These are phyloP conservation scores for Syngnathoides biaculeatus DNA, from an alignment of 2,113 vertebrate species.

Conservation along the genomic window DNA sequence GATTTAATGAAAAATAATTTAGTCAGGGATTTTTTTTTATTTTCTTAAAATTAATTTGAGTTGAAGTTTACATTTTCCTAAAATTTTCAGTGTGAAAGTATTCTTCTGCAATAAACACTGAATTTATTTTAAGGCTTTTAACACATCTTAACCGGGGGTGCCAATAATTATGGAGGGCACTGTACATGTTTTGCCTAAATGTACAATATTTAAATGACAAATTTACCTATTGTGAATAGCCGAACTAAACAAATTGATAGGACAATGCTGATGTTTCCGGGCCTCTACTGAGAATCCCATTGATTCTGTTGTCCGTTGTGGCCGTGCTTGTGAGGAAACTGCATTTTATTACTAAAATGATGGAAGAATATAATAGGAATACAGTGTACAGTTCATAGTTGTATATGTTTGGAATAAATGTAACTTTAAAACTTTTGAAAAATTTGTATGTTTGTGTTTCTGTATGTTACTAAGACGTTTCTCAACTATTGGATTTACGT, in stretches of 20 bases:
- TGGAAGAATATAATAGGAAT: conserved; percentile 38
- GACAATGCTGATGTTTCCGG: not conserved
- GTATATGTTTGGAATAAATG: conserved; percentile 68
- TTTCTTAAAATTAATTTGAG: no score
- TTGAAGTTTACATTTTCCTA: no score
- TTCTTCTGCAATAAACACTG: no score
- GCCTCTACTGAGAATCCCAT: conserved; percentile 50
- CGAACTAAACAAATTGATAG: not conserved
- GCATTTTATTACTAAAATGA: conserved; percentile 67
- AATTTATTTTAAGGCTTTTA: no score
- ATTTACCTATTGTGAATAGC: not conserved
- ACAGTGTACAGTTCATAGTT: conserved; percentile 64
- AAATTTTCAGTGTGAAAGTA: no score
- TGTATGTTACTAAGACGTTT: no score
- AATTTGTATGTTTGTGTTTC: not conserved
- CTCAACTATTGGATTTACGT: not conserved
- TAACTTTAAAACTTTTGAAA: conserved; percentile 49
- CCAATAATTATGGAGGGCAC: no score
- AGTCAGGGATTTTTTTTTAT: no score
- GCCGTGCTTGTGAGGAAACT: conserved; percentile 63
- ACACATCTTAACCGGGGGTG: no score
- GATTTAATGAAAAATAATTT: no score
- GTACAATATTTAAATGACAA: conserved; percentile 20
- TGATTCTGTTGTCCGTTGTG: conserved; percentile 16
- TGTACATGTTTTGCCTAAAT: conserved; percentile 37